Conservation (phyloP, 2,113 vertebrate species). For the Triplophysa siluroides region DNA sequence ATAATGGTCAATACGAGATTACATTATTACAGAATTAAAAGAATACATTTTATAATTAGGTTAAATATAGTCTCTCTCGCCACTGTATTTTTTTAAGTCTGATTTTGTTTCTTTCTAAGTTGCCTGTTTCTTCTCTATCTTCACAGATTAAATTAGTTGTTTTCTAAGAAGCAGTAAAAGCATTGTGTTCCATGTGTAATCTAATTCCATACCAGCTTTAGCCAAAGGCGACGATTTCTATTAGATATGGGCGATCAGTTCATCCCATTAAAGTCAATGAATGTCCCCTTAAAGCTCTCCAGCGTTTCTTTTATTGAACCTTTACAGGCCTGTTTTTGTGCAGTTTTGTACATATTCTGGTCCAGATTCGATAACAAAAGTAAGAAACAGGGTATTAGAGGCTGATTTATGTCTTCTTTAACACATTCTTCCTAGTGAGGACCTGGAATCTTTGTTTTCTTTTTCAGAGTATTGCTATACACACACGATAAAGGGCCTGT, state of each 20-base stretch:
- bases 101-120: constrained; percentile 66
- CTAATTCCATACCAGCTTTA: constrained; percentile 75
- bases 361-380: constrained; percentile 75
- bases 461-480: constrained; percentile 29
- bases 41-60: neutral
- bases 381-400: constrained; percentile 64
- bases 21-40: too few relatives aligned
- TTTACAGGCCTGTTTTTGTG: constrained; percentile 74
- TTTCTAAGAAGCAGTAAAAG: constrained; percentile 84
- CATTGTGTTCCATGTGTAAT: constrained; percentile 80
- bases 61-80: neutral
- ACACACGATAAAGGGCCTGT: neutral
- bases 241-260: constrained; percentile 83
- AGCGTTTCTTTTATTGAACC: constrained; percentile 78
- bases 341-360: constrained; percentile 63
- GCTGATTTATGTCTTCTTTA: constrained; percentile 63
- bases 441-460: constrained; percentile 40
- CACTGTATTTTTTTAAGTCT: neutral
- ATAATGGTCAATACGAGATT: neutral
- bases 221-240: constrained; percentile 80
- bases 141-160: constrained; percentile 78
- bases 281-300: constrained; percentile 78
- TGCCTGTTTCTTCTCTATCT: constrained; percentile 76
- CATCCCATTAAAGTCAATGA: constrained; percentile 83
- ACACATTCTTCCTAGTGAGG: constrained; percentile 50